Evolutionary conservation across 2,888 invertebrate genomes (phyloP).

Genomic region (Ditylenchus weischeri): DNA sequence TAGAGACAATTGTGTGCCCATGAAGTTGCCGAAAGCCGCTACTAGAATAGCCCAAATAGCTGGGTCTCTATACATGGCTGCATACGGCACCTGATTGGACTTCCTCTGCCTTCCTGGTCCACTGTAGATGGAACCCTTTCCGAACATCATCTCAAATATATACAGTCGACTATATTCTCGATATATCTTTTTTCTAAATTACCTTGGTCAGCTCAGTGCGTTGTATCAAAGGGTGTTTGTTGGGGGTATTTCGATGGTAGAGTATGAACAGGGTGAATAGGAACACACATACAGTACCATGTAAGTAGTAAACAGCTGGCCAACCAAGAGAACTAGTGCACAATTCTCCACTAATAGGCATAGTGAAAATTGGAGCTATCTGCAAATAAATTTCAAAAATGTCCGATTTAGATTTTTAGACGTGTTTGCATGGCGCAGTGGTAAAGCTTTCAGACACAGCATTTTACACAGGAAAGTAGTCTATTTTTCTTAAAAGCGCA

Average conservation of each 20-base stretch:
- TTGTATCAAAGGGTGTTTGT: constrained; percentile 39
- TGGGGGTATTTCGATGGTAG: constrained; percentile 39
- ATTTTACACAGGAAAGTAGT: too few relatives aligned
- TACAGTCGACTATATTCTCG: too few relatives aligned
- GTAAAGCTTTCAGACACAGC: too few relatives aligned
- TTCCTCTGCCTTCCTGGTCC: constrained; percentile 38
- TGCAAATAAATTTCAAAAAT: constrained; percentile 12
- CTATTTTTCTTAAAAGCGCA: too few relatives aligned
- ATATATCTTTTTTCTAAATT: not conserved
- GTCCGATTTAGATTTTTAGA: too few relatives aligned
- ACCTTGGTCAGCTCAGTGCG: constrained; percentile 38
- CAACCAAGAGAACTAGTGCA: constrained; percentile 50
- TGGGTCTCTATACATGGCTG: constrained; percentile 46
- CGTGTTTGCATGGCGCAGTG: too few relatives aligned
- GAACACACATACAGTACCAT: constrained; percentile 42
- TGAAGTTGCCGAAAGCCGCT: constrained; percentile 55
- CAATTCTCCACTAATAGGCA: constrained; percentile 43
- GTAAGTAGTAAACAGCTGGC: constrained; percentile 52
- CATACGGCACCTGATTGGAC: constrained; percentile 45
- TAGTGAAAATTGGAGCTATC: constrained; percentile 43
- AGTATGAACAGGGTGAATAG: constrained; percentile 43
- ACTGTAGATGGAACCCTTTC: constrained; percentile 40
- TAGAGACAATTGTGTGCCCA: constrained; percentile 50
- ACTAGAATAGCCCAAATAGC: constrained; percentile 56
- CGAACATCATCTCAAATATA: constrained; percentile 30